Evolutionary conservation across 2,888 invertebrate species (phyloP).

Genomic region (Caenorhabditis sp.): DNA sequence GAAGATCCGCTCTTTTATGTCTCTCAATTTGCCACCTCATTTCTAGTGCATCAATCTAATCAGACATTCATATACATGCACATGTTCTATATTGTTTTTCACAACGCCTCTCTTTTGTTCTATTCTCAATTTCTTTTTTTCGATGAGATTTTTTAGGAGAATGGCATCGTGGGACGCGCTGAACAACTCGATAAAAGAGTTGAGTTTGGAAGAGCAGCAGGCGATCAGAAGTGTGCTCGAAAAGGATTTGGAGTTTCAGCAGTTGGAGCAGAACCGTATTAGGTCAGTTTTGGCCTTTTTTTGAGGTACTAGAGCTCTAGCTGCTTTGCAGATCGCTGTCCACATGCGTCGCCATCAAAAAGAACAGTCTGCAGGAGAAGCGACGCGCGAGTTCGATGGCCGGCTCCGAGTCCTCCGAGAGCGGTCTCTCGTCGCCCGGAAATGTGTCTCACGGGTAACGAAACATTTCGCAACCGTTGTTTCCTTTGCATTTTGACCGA

Average conservation of each 20-base stretch:
- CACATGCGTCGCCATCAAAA: slow-evolving; percentile 43
- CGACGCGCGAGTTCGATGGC: slow-evolving; percentile 39
- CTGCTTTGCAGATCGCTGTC: slow-evolving; percentile 39
- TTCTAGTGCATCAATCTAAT: not conserved
- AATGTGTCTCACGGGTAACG: slow-evolving; percentile 52
- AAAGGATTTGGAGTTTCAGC: slow-evolving; percentile 68
- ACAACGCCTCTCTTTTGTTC: no score
- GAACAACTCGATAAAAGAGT: slow-evolving; percentile 45
- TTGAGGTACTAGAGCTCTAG: no score
- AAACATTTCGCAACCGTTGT: no score
- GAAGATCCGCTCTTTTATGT: slow-evolving; percentile 11
- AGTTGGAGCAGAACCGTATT: slow-evolving; percentile 60
- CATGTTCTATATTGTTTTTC: not conserved
- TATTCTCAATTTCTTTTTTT: not conserved
- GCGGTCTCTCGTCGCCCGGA: slow-evolving; percentile 53
- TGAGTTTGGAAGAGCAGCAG: slow-evolving; percentile 62
- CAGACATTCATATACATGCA: no score
- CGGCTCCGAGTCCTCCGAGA: slow-evolving; percentile 49
- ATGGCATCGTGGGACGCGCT: slow-evolving; percentile 41
- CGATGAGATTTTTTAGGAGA: not conserved
- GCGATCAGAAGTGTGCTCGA: slow-evolving; percentile 64
- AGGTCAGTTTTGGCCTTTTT: slow-evolving; percentile 33
- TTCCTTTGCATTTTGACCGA: no score
- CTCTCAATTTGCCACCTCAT: not conserved
- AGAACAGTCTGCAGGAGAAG: slow-evolving; percentile 43